Base-by-base conservation (phyloP, 2,797 vertebrate genomes). In the Pyrocephalus nanus region DNA sequence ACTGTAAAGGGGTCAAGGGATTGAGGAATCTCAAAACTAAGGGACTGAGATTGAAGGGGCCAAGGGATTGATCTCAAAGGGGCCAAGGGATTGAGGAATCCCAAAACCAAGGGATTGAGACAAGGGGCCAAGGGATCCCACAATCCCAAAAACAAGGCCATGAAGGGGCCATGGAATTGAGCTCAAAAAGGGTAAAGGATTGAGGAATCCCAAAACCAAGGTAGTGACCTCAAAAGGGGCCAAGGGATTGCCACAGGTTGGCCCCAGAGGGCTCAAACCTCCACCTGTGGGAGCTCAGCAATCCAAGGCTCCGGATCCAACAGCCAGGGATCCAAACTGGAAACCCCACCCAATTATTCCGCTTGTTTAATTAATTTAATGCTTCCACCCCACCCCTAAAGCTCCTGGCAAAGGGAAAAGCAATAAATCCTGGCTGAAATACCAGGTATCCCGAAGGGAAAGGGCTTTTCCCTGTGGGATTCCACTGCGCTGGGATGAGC, bases 401-500 rank as follows among this genome's bases (percentile, higher is more conserved):
- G 48, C 3, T 73, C 50, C 43, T 23, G 29, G 29, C 30, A 12
- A 57, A 57, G 26, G 27, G 34, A 36, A 43, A 75, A 83, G 61
- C 76, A 70, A 70, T 5, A 9, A 1, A 51, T 30, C 3, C 1
- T 30, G 66, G 64, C 9, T 1, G 1, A 91, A 91, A 85, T 27
- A 16, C 1, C 11, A 17, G 7, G 74, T 80, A 54, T 20, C 12
- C 27, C 45, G n/a, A 29, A 18, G 25, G 21, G 6, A 67, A 78
- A 42, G 66, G 19, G 53, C 3, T 69, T 51, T 81, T 71, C 90
- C 53, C 11, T 1, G 18, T 27, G 9, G 21, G 29, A 67, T 25
- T 45, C 22, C 0, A 0, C 21, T 13, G 27, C 20, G 9, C 2
- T 1, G 29, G 34, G 30, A 51, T 3, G 4, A 78, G 27, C 12